Evolutionary conservation across 2,113 vertebrate species (phyloP).

Genomic region (Zapornia atra): DNA sequence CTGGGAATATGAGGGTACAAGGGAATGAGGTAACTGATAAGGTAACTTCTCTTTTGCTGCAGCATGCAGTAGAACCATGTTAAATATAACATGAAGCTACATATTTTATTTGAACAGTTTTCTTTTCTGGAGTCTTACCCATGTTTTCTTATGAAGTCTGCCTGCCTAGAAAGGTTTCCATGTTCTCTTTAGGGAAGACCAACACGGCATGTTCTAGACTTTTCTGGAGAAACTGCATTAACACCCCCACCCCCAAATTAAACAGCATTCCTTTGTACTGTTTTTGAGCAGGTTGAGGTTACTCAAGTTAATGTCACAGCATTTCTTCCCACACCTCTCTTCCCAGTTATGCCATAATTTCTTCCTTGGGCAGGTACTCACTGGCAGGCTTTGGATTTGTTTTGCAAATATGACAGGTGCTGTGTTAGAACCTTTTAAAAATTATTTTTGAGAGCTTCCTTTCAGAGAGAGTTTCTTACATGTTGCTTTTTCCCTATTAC

Average conservation of each 20-base stretch:
- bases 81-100: neutral
- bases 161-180: neutral
- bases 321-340: neutral
- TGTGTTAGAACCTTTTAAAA: neutral
- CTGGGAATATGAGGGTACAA: neutral
- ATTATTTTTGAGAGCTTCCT: neutral
- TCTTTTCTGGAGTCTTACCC: neutral
- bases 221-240: neutral
- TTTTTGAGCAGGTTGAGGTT: neutral
- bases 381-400: neutral
- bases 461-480: neutral
- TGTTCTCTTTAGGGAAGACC: neutral
- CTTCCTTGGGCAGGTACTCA: neutral
- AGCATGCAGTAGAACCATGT: neutral
- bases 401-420: neutral
- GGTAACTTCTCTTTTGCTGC: neutral
- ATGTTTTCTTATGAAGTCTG: neutral
- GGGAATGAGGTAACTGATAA: neutral
- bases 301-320: neutral
- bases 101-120: neutral
- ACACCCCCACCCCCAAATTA: neutral
- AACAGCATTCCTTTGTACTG: accelerated
- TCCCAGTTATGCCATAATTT: neutral
- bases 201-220: neutral
- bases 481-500: neutral